phyloP scores from a whole-genome alignment of 2,888 invertebrate genomes.

The Pachliopta kotzebuea region DNA sequence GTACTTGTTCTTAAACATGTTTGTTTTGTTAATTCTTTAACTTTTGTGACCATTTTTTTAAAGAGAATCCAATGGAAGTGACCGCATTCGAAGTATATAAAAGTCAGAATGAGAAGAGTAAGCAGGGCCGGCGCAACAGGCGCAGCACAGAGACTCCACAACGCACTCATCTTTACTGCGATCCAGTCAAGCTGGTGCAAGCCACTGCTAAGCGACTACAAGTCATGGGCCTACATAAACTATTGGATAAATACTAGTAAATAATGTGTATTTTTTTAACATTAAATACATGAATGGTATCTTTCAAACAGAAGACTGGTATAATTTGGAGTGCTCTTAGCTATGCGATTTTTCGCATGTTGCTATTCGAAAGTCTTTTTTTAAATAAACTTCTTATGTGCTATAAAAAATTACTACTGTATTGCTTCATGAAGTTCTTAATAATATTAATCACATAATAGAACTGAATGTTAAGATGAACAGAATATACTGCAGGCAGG shows the following conservation, averaged over 20 bases:
- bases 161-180: slow-evolving; percentile 51
- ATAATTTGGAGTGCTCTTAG: too few species aligned
- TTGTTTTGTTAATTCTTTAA: not conserved
- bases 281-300: not conserved
- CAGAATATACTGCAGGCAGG: too few species aligned
- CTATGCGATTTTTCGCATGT: too few species aligned
- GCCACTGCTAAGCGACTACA: slow-evolving; percentile 79
- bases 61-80: slow-evolving; percentile 65
- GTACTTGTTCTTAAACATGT: not conserved
- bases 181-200: slow-evolving; percentile 80
- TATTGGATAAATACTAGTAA: slow-evolving; percentile 74
- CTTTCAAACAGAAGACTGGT: too few species aligned
- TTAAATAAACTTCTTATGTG: too few species aligned
- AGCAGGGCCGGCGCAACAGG: slow-evolving; percentile 35
- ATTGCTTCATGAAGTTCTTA: too few species aligned
- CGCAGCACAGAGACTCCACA: slow-evolving; percentile 43
- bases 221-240: slow-evolving; percentile 70
- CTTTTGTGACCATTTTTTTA: not conserved
- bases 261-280: slow-evolving; percentile 33
- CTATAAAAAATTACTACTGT: too few species aligned
- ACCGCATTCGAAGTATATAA: slow-evolving; percentile 78
- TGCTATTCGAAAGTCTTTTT: too few species aligned
- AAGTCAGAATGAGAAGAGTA: slow-evolving; percentile 45
- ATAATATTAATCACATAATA: too few species aligned
- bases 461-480: too few species aligned